Conservation (phyloP, 2,797 vertebrate genomes). For the Phoeniculus purpureus region DNA sequence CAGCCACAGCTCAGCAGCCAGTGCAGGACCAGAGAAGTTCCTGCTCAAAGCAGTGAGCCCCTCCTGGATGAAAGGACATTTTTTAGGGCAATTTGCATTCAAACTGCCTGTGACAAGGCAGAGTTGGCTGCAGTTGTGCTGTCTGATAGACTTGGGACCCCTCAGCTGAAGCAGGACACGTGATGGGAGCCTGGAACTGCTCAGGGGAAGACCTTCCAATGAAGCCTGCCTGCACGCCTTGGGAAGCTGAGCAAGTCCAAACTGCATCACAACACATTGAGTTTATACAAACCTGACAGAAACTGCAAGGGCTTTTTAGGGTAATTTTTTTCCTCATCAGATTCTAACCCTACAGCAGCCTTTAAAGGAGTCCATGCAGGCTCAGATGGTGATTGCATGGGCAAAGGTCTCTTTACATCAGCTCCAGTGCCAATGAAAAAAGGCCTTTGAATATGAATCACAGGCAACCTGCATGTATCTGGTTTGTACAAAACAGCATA, state of each 20-base stretch:
- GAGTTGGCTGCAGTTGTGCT: background rate
- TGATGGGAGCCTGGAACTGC: background rate
- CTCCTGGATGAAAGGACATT: background rate
- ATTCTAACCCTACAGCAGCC: background rate
- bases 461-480: background rate
- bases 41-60: background rate
- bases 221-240: background rate
- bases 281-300: background rate
- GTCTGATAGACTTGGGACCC: background rate
- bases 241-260: background rate
- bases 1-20: background rate
- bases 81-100: background rate
- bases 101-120: background rate
- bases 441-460: background rate
- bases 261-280: background rate
- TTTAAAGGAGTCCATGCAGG: background rate
- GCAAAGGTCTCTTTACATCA: background rate
- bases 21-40: background rate
- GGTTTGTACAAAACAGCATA: background rate
- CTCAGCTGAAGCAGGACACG: accelerated
- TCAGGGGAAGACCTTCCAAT: background rate
- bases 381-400: background rate
- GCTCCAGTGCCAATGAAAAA: background rate
- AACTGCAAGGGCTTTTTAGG: background rate
- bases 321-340: background rate